Conservation (phyloP, 2,797 vertebrate species). For the Sebastolobus alascanus region DNA sequence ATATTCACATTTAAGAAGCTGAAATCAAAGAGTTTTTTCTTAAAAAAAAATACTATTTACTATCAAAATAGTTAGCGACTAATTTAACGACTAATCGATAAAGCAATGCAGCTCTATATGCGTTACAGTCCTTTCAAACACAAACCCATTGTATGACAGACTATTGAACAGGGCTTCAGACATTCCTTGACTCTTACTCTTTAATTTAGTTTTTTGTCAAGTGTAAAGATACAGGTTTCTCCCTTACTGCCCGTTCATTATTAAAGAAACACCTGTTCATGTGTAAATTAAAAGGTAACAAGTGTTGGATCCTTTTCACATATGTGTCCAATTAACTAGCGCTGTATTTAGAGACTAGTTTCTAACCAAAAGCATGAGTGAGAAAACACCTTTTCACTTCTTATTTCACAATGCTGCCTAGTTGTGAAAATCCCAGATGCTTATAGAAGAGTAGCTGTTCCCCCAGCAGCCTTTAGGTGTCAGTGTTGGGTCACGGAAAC, state of each 20-base stretch:
- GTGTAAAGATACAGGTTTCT: background rate
- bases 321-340: background rate
- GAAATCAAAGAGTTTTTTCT: too few relatives aligned
- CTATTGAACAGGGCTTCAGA: background rate
- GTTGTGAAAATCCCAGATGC: background rate
- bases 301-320: background rate
- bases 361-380: background rate
- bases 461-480: constrained; percentile 74
- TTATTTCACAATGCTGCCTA: background rate
- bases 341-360: background rate
- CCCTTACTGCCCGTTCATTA: background rate
- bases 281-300: background rate
- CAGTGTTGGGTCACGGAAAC: constrained; percentile 70
- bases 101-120: too few relatives aligned
- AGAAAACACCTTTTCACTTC: background rate
- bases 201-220: background rate
- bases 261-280: background rate
- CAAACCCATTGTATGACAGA: background rate
- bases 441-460: constrained; percentile 20
- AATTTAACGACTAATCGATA: too few relatives aligned
- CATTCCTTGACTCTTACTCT: background rate
- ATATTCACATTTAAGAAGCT: too few relatives aligned
- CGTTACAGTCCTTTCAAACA: background rate
- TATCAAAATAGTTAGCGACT: too few relatives aligned
- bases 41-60: too few relatives aligned